Percentiles rank a stretch among this genome's conserved stretches.
Evolutionary conservation across 2,113 vertebrate genomes (phyloP).

Genomic region (Toxostoma redivivum): DNA sequence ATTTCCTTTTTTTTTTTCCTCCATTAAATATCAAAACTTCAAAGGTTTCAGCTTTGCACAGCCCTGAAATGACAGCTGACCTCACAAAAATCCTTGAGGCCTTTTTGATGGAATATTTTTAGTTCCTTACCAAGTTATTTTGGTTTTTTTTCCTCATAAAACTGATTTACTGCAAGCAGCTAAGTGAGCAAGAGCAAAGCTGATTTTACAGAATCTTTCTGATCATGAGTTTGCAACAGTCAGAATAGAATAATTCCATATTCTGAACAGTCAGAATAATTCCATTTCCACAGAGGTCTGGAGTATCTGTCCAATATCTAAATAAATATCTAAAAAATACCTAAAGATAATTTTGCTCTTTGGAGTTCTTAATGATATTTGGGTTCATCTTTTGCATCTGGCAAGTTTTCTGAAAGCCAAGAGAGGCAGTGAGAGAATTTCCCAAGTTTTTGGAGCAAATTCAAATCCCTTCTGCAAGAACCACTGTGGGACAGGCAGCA

Average conservation of each 20-base stretch:
- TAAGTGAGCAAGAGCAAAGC: not conserved
- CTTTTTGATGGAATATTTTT: not conserved
- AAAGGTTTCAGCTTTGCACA: not conserved
- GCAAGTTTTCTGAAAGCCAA: not conserved
- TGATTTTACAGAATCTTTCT: not conserved
- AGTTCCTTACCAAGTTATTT: not conserved
- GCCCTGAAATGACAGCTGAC: not conserved
- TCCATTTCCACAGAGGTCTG: not conserved
- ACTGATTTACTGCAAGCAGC: not conserved
- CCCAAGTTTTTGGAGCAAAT: not conserved
- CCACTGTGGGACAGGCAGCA: not conserved
- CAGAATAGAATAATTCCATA: not conserved
- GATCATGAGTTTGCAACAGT: too few relatives aligned
- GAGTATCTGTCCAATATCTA: not conserved
- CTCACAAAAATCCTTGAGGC: not conserved
- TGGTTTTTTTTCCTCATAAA: rapidly evolving
- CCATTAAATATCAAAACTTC: not conserved
- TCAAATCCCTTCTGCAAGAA: not conserved
- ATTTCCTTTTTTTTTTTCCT: not conserved
- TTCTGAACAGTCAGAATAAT: not conserved
- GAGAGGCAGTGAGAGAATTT: not conserved
- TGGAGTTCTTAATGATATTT: not conserved
- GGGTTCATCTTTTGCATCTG: not conserved
- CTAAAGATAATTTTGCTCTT: not conserved
- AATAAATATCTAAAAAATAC: too few relatives aligned